Base-by-base conservation (phyloP, 37 sponge, comb jelly and placozoan species). In the Ephydatia muelleri region DNA sequence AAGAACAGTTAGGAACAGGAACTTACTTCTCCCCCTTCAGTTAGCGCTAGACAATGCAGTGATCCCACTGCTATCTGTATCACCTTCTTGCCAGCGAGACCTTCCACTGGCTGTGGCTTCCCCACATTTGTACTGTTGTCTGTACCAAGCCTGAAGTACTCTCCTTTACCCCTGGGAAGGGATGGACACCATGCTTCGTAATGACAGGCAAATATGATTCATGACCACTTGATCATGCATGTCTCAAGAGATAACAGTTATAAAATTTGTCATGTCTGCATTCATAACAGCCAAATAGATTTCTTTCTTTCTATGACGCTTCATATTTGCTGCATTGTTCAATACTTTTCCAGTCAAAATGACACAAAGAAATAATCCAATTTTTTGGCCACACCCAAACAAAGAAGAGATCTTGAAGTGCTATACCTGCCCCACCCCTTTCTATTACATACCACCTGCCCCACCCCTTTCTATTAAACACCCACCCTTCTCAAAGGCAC, bases 131-230 rank as follows among this genome's bases (percentile, higher is more conserved):
- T 69, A 67, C 70, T 89, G 43, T 75, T 89, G 49, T 92, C 94
- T 48, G 84, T 87, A 12, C 98, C 98, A 66, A 97, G 88, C 14
- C 98, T 74, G 80, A 87, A 91, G 82, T 89, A 92, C 35, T 97
- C 98, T 14, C 96, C 96, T 66, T 93, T 95, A 38, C 98, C 98
- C 96, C 96, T 95, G 86, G 16, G 73, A 37, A 6, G 26, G 47
- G 8, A 67, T 0, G 37, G 21, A 65, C 70, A 23, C 19, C 31
- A 33, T 30, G 26, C 26, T 12, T 29, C 27, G 12, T 70, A 29
- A 26, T 25, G 26, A n/a, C 27, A n/a, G 72, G 27, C 26, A 25
- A 9, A 26, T 30, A 13, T 21, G 23, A 12, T 75, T 77, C 75
- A 74, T 11, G 77, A 82, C 19, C 49, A 43, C 35, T n/a, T 75